phyloP scores from a whole-genome alignment of 1,140 invertebrate species.

The Papilio polyxenes region DNA sequence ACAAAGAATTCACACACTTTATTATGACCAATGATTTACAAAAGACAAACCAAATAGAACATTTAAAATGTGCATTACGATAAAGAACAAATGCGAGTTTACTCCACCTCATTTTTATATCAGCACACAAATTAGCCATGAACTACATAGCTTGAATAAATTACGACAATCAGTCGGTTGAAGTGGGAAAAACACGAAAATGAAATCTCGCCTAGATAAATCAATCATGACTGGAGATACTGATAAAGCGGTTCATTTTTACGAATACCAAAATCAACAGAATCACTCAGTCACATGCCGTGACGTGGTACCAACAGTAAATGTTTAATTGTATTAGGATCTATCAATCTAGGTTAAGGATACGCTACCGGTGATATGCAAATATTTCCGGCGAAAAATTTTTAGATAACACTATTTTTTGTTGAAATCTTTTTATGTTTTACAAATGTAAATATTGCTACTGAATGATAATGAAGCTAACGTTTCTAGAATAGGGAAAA shows the following conservation, averaged over 20 bases:
- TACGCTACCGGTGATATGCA: slow-evolving; percentile 45
- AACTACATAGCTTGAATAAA: slow-evolving; percentile 35
- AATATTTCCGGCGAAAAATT: slow-evolving; percentile 43
- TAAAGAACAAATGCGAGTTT: background rate
- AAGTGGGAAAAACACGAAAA: slow-evolving; percentile 50
- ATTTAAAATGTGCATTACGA: background rate
- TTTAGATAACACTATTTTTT: slow-evolving; percentile 37
- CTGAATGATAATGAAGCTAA: slow-evolving; percentile 13
- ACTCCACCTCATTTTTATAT: slow-evolving; percentile 4
- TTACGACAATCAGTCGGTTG: slow-evolving; percentile 20
- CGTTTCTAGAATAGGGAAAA: background rate
- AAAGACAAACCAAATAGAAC: background rate
- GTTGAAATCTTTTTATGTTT: slow-evolving; percentile 41
- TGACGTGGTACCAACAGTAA: slow-evolving; percentile 57
- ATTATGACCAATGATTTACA: background rate
- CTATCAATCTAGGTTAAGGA: slow-evolving; percentile 68
- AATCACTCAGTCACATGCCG: slow-evolving; percentile 62
- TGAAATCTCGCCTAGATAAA: slow-evolving; percentile 62
- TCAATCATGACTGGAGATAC: slow-evolving; percentile 63
- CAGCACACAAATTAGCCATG: slow-evolving; percentile 31
- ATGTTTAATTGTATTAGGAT: slow-evolving; percentile 67
- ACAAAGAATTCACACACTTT: background rate
- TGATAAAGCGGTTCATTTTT: slow-evolving; percentile 59
- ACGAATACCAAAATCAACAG: slow-evolving; percentile 47
- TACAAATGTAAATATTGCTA: slow-evolving; percentile 30